These are phyloP conservation scores for Dasysyrphus albostriatus DNA, from an alignment of 2,888 invertebrate species.

Conservation along the genomic window DNA sequence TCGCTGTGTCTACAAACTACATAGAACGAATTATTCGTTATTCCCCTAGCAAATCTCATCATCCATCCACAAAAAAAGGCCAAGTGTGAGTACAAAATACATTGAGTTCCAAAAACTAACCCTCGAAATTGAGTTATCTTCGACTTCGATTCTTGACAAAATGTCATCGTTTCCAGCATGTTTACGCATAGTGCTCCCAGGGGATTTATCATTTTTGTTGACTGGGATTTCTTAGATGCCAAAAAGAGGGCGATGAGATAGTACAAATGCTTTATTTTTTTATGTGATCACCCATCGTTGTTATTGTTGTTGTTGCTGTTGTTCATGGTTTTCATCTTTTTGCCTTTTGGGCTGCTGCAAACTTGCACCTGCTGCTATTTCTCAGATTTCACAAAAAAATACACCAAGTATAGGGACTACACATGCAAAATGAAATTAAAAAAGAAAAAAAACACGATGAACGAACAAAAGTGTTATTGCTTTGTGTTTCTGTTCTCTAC, in stretches of 20 bases:
- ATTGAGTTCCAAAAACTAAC: not conserved
- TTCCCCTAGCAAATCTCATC: slow-evolving; percentile 4
- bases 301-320: too few relatives aligned
- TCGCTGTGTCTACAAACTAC: slow-evolving; percentile 29
- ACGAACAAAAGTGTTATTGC: slow-evolving; percentile 42
- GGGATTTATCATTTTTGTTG: slow-evolving; percentile 38
- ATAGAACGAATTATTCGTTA: slow-evolving; percentile 21
- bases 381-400: slow-evolving; percentile 71
- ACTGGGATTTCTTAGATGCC: slow-evolving; percentile 8
- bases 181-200: slow-evolving; percentile 33
- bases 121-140: slow-evolving; percentile 3
- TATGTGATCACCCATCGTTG: slow-evolving; percentile 54
- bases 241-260: slow-evolving; percentile 1
- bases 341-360: slow-evolving; percentile 36
- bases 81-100: slow-evolving; percentile 39
- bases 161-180: slow-evolving; percentile 35
- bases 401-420: not conserved
- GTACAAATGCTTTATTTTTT: slow-evolving; percentile 39
- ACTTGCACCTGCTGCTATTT: slow-evolving; percentile 71
- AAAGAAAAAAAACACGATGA: slow-evolving; percentile 9
- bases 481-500: slow-evolving; percentile 35
- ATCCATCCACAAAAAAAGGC: not conserved
- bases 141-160: slow-evolving; percentile 34
- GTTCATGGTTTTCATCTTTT: slow-evolving; percentile 29
- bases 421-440: slow-evolving; percentile 37